Evolutionary conservation across 2,113 vertebrate species (phyloP), one percentile per base, ranked within the genome.

Genomic region (Chroicocephalus ridibundus): DNA sequence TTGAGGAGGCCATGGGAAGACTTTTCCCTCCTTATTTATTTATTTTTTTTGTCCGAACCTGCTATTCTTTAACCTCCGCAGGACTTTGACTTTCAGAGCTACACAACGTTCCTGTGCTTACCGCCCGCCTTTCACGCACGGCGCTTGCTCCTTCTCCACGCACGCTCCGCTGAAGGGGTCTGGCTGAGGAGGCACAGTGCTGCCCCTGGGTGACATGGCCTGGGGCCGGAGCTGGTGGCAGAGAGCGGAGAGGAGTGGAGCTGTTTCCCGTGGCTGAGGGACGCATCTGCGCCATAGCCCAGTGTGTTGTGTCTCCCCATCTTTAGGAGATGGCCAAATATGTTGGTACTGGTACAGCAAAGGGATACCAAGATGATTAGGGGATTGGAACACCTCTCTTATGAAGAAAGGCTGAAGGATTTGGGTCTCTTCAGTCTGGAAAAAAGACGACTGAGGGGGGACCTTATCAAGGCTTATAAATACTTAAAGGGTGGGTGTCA

Each of bases 71-170:
- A 61, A 78, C 74, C 38, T 88, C 49, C 2, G 4, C 57, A 62
- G 52, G 74, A 69, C 62, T 85, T 82, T 46, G 75, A 89, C 46
- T 86, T 92, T 60, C 49, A 86, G 92, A 90, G 46, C 58, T 58
- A 52, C 57, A 62, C 82, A 88, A 46, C 0, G 0, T 85, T 79
- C 54, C 57, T 34, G n/a, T 40, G 25, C 36, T 87, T 31, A 27
- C 32, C 0, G 10, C 21, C 36, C 0, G 0, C 29, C 58, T 86
- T 94, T 83, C 49, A 42, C 57, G 42, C 6, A 0, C 0, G 2
- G 58, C 2, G 1, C 90, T 86, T 51, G 32, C 62, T 90, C 38
- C 4, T 77, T 94, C 51, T 70, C 79, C 0, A 0, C 2, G 1
- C 5, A 74, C 0, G 1, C 31, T 88, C 65, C 1, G 4, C 62